phyloP scores from a whole-genome alignment of 2,113 vertebrate genomes.

The Semnornis frantzii region DNA sequence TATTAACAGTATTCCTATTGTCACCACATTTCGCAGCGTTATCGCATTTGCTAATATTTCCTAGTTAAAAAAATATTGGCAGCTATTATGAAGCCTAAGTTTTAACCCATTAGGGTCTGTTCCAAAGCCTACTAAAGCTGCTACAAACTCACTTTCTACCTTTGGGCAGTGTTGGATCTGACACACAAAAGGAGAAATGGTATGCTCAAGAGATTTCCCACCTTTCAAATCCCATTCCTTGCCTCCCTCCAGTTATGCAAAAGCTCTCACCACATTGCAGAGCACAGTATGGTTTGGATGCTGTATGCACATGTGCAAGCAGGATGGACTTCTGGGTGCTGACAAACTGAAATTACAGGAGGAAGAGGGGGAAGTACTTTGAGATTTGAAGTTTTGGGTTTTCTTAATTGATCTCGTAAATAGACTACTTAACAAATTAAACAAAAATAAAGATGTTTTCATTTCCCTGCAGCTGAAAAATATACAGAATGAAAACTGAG shows the following conservation, averaged over 20 bases:
- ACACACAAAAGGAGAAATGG: not conserved
- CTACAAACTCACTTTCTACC: not conserved
- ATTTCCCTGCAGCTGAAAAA: slow-evolving; percentile 31
- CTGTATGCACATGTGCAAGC: slow-evolving; percentile 9
- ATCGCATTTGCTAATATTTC: slow-evolving; percentile 68
- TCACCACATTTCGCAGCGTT: slow-evolving; percentile 64
- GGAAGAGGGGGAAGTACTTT: not conserved
- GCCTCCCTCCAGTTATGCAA: not conserved
- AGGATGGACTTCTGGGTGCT: slow-evolving; percentile 40
- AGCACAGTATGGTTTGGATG: slow-evolving; percentile 32
- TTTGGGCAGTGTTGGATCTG: not conserved
- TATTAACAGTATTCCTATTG: slow-evolving; percentile 67
- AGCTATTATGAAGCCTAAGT: slow-evolving; percentile 7
- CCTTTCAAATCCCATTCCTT: slow-evolving; percentile 24
- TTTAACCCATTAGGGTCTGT: not conserved
- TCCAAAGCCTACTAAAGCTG: not conserved
- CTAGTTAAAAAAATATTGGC: slow-evolving; percentile 58
- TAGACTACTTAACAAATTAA: not conserved
- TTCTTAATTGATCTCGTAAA: slow-evolving; percentile 19
- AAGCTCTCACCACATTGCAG: not conserved
- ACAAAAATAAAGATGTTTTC: slow-evolving; percentile 12
- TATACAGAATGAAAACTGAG: not conserved
- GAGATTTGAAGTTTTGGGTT: not conserved
- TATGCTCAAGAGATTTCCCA: not conserved
- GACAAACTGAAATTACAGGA: slow-evolving; percentile 45